Evolutionary conservation across 2,113 vertebrate species (phyloP).

Genomic region (Alosa alosa): DNA sequence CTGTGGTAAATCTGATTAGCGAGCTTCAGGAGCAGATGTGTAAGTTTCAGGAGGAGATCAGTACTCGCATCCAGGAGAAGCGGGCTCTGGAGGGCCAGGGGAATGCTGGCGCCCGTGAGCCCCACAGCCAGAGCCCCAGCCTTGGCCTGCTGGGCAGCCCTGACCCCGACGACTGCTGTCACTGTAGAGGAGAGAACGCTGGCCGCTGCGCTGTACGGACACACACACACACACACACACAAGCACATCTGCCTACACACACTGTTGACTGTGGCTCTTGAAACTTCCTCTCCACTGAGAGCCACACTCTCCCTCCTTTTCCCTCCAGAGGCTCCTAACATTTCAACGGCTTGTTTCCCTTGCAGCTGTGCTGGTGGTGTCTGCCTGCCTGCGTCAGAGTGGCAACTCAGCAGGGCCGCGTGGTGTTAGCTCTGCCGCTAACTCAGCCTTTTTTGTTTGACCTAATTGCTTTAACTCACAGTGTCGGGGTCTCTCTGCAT

Average conservation of each 20-base stretch:
- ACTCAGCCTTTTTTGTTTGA: background rate
- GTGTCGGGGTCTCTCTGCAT: background rate
- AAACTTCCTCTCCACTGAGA: background rate
- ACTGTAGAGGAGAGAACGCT: slow-evolving; percentile 79
- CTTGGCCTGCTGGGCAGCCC: slow-evolving; percentile 40
- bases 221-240: slow-evolving; percentile 19
- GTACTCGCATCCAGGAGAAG: slow-evolving; percentile 90
- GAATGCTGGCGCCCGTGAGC: slow-evolving; percentile 56
- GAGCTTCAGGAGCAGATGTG: slow-evolving; percentile 99
- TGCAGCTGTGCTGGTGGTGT: slow-evolving; percentile 25
- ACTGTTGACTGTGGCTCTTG: background rate
- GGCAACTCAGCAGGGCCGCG: background rate
- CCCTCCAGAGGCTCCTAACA: slow-evolving; percentile 22
- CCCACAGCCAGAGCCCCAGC: slow-evolving; percentile 52
- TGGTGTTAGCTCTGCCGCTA: background rate
- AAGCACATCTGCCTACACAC: background rate
- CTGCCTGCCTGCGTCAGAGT: background rate
- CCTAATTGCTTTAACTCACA: background rate
- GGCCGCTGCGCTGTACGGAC: slow-evolving; percentile 64
- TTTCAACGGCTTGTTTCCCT: slow-evolving; percentile 32
- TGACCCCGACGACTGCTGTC: slow-evolving; percentile 64
- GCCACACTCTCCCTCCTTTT: slow-evolving; percentile 25
- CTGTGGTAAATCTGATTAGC: slow-evolving; percentile 97
- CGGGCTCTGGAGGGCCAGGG: slow-evolving; percentile 74
- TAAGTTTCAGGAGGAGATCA: slow-evolving; percentile 96